Base-by-base conservation (phyloP, 2,797 vertebrate species). In the Pachyuromys duprasi region DNA sequence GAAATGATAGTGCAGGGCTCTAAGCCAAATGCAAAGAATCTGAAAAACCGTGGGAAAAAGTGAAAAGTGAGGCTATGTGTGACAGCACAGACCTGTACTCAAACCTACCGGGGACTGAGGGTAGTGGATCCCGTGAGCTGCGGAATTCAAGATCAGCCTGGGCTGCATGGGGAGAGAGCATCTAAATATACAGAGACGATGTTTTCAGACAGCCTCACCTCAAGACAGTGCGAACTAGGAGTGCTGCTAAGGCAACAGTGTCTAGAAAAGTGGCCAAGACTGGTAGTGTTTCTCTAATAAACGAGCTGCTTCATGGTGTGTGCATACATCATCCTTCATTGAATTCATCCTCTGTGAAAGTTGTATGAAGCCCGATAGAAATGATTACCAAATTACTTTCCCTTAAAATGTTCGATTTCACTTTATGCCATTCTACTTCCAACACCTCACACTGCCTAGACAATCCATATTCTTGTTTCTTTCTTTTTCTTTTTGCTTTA, bases 341-440 rank as follows among this genome's bases (percentile, higher is more conserved):
- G 49, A 49, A 11, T 49, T 49, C 49, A 49, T 49, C 49, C 49
- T 49, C 49, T 11, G 8, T 49, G 49, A 49, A 49, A 1, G 49
- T 87, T 39, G 57, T 60, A 57, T 11, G 63, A 76, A 88, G 63
- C 33, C 72, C 83, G 36, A 49, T 13, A 84, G 65, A 95, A 88
- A 39, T 81, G 17, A 49, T 31, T 36, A 88, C 26, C 12, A 67
- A 76, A 9, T 63, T 0, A 65, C 12, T 67, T 75, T 93, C 95
- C 93, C 20, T 96, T 57, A 94, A 95, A 78, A 87, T 93, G n/a
- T 65, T 83, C 11, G 63, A 9, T 49, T 79, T 83, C 83, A 55
- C 24, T 53, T 80, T 12, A 39, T 22, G 13, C 5, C 17, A 3
- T 28, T 45, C 6, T 60, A 1, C 8, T 62, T 91, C 67, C 6